phyloP scores from a whole-genome alignment of 2,113 vertebrate species.

The Pleuronectes platessa region DNA sequence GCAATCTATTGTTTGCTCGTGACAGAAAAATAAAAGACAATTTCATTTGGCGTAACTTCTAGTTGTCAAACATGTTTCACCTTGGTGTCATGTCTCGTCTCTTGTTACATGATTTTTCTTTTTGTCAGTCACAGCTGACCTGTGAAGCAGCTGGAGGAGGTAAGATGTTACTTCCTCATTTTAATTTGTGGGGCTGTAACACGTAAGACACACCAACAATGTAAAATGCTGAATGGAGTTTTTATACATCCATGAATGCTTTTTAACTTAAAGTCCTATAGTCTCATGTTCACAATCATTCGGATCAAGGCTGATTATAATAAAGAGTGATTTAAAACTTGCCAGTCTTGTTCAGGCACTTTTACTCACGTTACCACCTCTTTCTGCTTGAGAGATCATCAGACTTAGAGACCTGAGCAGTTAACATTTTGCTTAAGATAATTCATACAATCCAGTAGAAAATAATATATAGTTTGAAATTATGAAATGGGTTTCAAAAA shows the following conservation, averaged over 20 bases:
- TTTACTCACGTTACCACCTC: not conserved
- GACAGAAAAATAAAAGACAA: not conserved
- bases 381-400: slow-evolving; percentile 22
- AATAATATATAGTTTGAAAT: not conserved
- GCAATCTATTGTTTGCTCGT: not conserved
- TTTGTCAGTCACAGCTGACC: slow-evolving; percentile 8
- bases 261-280: not conserved
- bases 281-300: not conserved
- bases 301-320: not conserved
- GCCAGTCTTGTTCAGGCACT: not conserved
- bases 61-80: slow-evolving; percentile 25
- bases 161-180: slow-evolving; percentile 43
- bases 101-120: not conserved
- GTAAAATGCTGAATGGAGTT: not conserved
- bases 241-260: not conserved
- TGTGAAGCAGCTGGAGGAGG: slow-evolving; percentile 10
- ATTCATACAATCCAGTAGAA: not conserved
- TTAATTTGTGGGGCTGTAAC: not conserved
- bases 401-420: not conserved
- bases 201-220: not conserved
- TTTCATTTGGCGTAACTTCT: not conserved
- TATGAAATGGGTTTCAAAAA: too few relatives aligned
- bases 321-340: not conserved
- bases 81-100: not conserved
- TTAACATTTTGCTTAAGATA: not conserved